phyloP scores from a whole-genome alignment of 2,888 invertebrate species.

The Ecdyonurus torrentis region DNA sequence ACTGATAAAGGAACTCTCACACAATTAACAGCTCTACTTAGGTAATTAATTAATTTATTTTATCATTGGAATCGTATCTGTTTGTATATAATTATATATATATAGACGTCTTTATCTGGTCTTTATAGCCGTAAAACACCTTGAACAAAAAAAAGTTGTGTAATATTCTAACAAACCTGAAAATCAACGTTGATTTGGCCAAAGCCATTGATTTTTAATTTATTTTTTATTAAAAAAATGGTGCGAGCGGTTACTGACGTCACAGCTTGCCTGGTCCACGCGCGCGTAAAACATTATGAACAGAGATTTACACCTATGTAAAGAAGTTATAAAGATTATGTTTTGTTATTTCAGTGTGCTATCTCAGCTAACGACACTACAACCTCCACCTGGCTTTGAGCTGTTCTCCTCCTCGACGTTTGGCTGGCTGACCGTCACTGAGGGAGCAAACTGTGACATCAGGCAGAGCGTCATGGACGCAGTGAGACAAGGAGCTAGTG shows the following conservation, averaged over 20 bases:
- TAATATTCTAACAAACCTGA: too few species aligned
- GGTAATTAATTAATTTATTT: constrained; percentile 19
- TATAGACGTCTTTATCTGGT: too few species aligned
- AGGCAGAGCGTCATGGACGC: constrained; percentile 47
- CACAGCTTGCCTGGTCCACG: too few species aligned
- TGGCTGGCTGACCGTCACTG: constrained; percentile 36
- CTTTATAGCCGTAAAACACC: too few species aligned
- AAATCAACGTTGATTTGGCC: too few species aligned
- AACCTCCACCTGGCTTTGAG: constrained; percentile 42
- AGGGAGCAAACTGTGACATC: constrained; percentile 37
- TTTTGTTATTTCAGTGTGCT: constrained; percentile 35
- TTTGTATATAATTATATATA: constrained; percentile 1
- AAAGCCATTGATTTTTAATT: too few species aligned
- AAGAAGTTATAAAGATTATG: too few species aligned
- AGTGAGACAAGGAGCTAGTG: constrained; percentile 52
- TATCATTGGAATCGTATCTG: neutral
- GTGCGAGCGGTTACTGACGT: too few species aligned
- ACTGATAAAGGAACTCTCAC: constrained; percentile 54
- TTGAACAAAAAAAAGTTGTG: too few species aligned
- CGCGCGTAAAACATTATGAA: too few species aligned
- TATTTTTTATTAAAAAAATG: too few species aligned
- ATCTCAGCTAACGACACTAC: constrained; percentile 41
- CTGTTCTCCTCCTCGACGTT: constrained; percentile 52
- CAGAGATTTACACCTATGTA: too few species aligned
- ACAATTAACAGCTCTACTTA: constrained; percentile 51